phyloP scores from a whole-genome alignment of 2,888 invertebrate species.

The Trachelus stipa region DNA sequence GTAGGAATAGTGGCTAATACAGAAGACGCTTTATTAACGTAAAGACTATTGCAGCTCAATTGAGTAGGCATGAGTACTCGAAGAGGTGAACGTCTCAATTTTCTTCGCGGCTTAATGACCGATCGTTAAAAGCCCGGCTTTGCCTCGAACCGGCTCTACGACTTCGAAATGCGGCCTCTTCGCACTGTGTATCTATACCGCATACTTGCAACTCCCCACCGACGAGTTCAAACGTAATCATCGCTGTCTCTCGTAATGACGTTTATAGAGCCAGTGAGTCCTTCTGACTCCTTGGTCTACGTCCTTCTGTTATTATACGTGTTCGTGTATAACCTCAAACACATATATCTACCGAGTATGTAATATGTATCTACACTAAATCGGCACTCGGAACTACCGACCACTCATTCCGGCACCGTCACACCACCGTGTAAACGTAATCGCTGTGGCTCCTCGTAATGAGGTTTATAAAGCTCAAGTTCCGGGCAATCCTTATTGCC shows the following conservation, averaged over 20 bases:
- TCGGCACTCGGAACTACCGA: not conserved
- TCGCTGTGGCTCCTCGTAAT: not conserved
- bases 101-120: conserved; percentile 63
- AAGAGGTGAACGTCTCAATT: conserved; percentile 52
- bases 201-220: conserved; percentile 19
- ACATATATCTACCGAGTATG: not conserved
- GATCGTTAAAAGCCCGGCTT: conserved; percentile 59
- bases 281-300: not conserved
- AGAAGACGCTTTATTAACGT: conserved; percentile 44
- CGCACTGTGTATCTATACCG: conserved; percentile 18
- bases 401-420: not conserved
- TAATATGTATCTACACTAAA: not conserved
- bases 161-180: conserved; percentile 13
- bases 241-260: conserved; percentile 45
- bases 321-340: not conserved
- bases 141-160: conserved; percentile 32
- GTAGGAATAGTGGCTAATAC: conserved; percentile 1
- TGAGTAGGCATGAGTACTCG: conserved; percentile 20
- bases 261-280: conserved; percentile 34
- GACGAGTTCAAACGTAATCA: conserved; percentile 35
- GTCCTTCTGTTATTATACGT: not conserved
- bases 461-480: not conserved
- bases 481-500: not conserved
- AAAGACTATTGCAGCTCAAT: conserved; percentile 41
- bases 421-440: not conserved